Evolutionary conservation across 2,113 vertebrate species (phyloP), one percentile per base, ranked within the genome.

Genomic region (Sebastes schlegelii): DNA sequence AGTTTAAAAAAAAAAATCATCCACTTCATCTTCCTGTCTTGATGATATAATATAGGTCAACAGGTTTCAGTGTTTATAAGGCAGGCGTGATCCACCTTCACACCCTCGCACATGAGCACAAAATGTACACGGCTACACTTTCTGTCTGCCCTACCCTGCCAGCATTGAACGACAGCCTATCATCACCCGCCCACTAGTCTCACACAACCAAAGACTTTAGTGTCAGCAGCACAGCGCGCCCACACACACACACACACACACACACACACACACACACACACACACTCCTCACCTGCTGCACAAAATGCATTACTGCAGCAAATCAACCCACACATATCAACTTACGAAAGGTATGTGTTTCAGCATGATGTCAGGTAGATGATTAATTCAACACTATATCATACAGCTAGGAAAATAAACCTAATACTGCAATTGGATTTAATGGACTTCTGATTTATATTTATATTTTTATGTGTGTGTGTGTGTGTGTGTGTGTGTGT

Each of bases 221-320:
- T 85, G 81, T 93, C 90, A 40, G 60, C 60, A 91, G 91, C 89
- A 86, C 23, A 75, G 81, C 55, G 4, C 66, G 21, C 86, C 84
- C 88, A 87, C 90, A 66, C 62, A 55, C 74, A 57, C 77, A 67
- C 42, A 49, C 8, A 49, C 46, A 49, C 46, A 12, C 48, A 51
- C 62, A 55, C 74, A 57, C 77, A 68, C 42, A 49, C 9, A 49
- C 48, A 49, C 48, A 13, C 49, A 51, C 90, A 61, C 70, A 60
- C 74, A 57, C 77, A 68, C 26, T 83, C 74, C 79, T 90, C 87
- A 88, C 85, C 86, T 87, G 80, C 80, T 80, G 62, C 57, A 64
- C 55, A 90, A 88, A 84, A 89, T 57, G 61, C 89, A 71, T 88
- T 68, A 84, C 83, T 77, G 79, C 83, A 87, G 86, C 83, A 87